A percentile compares a stretch with the other conserved stretches of the same genome.
phyloP scores from a whole-genome alignment of 2,797 vertebrate species.

The Rhodeus uyekii region DNA sequence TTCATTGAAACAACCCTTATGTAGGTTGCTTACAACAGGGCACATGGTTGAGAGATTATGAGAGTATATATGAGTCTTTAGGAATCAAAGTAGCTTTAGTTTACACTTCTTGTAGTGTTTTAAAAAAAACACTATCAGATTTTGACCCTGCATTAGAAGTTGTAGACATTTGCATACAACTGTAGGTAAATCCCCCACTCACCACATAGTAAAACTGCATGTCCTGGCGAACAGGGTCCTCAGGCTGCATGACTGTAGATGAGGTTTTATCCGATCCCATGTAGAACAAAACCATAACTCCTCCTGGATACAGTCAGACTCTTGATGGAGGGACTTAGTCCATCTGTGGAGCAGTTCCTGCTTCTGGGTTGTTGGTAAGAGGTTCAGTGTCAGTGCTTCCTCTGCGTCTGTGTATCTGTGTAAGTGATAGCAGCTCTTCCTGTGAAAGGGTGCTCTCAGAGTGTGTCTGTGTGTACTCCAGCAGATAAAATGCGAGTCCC shows the following conservation, averaged over 20 bases:
- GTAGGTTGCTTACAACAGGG: background rate
- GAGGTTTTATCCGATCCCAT: constrained; percentile 52
- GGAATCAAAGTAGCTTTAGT: constrained; percentile 5
- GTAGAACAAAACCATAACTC: constrained; percentile 55
- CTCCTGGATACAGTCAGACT: constrained; percentile 18
- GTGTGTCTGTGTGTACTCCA: constrained; percentile 55
- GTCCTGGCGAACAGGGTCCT: constrained; percentile 61
- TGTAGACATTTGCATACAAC: background rate
- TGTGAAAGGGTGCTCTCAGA: constrained; percentile 48
- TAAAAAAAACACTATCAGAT: background rate
- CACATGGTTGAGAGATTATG: background rate
- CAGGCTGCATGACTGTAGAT: constrained; percentile 59
- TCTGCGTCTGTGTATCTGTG: constrained; percentile 55
- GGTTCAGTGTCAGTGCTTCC: constrained; percentile 42
- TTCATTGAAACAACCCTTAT: background rate
- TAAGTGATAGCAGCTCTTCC: constrained; percentile 59
- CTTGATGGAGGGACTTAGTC: constrained; percentile 20
- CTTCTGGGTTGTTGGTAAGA: constrained; percentile 13
- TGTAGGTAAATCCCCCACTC: constrained; percentile 51
- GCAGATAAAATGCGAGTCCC: constrained; percentile 57
- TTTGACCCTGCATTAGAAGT: background rate
- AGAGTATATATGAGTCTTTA: background rate
- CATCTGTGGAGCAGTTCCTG: constrained; percentile 14
- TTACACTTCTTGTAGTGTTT: background rate
- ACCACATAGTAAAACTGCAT: constrained; percentile 80